Percentiles rank a stretch among this genome's conserved stretches.
These are phyloP conservation scores for Anoplius nigerrimus DNA, from an alignment of 2,888 invertebrate species.

Conservation along the genomic window DNA sequence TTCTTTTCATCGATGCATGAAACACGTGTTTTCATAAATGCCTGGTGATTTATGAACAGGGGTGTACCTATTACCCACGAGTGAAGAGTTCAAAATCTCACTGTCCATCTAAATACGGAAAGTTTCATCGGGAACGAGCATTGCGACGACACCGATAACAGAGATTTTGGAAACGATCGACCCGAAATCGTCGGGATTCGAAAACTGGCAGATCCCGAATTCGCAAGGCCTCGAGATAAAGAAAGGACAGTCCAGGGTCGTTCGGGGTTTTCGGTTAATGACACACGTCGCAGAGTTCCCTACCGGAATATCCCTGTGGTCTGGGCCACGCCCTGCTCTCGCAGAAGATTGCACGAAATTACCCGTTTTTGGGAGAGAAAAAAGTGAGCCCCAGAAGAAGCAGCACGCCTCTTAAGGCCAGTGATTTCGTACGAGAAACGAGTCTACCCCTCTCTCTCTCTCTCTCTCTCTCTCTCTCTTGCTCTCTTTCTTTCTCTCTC, in stretches of 20 bases:
- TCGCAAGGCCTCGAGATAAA: slow-evolving; percentile 3
- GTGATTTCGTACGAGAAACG: slow-evolving; percentile 53
- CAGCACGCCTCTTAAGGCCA: slow-evolving; percentile 39
- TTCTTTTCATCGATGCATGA: too few relatives aligned
- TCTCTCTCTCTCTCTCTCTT: too few relatives aligned
- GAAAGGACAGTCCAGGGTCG: slow-evolving; percentile 35
- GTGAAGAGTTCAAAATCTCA: too few relatives aligned
- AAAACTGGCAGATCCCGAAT: too few relatives aligned
- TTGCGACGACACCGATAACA: too few relatives aligned
- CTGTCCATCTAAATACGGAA: too few relatives aligned
- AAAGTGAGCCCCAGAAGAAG: slow-evolving; percentile 41
- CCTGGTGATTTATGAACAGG: too few relatives aligned
- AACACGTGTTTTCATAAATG: too few relatives aligned
- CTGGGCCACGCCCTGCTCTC: slow-evolving; percentile 60
- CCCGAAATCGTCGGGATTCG: slow-evolving; percentile 6
- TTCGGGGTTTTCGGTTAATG: slow-evolving; percentile 59
- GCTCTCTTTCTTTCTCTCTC: too few relatives aligned
- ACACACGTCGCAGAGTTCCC: slow-evolving; percentile 49
- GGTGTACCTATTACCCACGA: too few relatives aligned
- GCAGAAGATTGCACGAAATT: slow-evolving; percentile 66
- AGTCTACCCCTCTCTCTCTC: not conserved
- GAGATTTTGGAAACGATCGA: slow-evolving; percentile 1
- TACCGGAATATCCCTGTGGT: slow-evolving; percentile 56
- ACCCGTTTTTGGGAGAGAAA: slow-evolving; percentile 58
- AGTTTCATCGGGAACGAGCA: too few relatives aligned